These are phyloP conservation scores for Hemistola chrysoprasaria DNA, from an alignment of 2,888 invertebrate species.

Conservation along the genomic window DNA sequence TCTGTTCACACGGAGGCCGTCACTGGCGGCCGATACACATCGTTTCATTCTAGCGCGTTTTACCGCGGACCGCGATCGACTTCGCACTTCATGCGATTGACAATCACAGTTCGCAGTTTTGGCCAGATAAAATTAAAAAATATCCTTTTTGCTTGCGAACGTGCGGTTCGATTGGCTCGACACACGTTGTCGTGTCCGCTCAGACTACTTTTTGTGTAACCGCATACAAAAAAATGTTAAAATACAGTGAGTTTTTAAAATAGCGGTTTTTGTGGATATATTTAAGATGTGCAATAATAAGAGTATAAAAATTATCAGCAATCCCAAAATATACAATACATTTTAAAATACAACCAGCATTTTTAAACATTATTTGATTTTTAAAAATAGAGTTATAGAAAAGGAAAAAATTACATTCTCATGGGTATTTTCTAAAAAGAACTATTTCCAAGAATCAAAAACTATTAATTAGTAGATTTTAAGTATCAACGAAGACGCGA, in stretches of 20 bases:
- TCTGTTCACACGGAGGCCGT: conserved; percentile 24
- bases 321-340: too few relatives aligned
- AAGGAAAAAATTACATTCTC: too few relatives aligned
- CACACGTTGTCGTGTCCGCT: conserved; percentile 6
- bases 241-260: background rate
- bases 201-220: conserved; percentile 12
- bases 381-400: too few relatives aligned
- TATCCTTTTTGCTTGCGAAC: conserved; percentile 16
- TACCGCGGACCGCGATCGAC: conserved; percentile 40
- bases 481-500: too few relatives aligned
- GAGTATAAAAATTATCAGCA: too few relatives aligned
- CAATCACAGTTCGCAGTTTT: conserved; percentile 40
- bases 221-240: conserved; percentile 7
- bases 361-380: too few relatives aligned
- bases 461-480: too few relatives aligned
- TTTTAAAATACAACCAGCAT: too few relatives aligned
- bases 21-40: conserved; percentile 31
- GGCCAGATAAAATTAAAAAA: conserved; percentile 32
- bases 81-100: conserved; percentile 39
- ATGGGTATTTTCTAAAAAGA: too few relatives aligned
- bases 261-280: background rate
- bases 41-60: conserved; percentile 55
- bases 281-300: too few relatives aligned
- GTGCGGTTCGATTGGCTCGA: conserved; percentile 4
- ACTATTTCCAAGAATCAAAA: too few relatives aligned